A percentile compares a stretch with the other conserved stretches of the same genome.
phyloP scores from a whole-genome alignment of 2,797 vertebrate genomes.

The Crocodylus rhombifer region DNA sequence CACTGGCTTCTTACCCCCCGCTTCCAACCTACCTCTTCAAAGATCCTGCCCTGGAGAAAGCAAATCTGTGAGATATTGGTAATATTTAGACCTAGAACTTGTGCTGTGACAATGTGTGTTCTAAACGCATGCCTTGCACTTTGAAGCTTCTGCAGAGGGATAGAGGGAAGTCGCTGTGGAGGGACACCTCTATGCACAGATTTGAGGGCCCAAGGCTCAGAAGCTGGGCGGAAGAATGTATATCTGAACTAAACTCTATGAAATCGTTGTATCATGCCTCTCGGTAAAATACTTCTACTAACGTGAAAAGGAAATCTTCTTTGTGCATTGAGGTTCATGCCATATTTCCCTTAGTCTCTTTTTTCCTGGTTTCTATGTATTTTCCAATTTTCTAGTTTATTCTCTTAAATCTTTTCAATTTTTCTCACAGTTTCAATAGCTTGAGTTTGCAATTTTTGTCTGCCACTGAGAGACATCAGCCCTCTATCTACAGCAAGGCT shows the following conservation, averaged over 20 bases:
- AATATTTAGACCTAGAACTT: too few relatives aligned
- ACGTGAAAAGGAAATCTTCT: neutral
- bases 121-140: too few relatives aligned
- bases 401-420: neutral
- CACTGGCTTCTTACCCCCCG: too few relatives aligned
- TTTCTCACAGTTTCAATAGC: neutral
- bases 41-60: too few relatives aligned
- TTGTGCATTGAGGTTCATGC: neutral
- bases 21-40: too few relatives aligned
- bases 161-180: too few relatives aligned
- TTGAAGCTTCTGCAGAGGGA: too few relatives aligned
- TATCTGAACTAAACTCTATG: constrained; percentile 24
- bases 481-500: neutral
- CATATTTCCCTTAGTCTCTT: neutral
- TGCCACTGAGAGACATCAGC: neutral
- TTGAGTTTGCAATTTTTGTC: neutral
- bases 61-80: too few relatives aligned
- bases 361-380: neutral
- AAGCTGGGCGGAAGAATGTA: neutral
- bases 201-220: neutral
- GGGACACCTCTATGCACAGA: too few relatives aligned
- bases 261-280: neutral
- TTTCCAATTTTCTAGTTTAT: neutral
- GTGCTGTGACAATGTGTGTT: too few relatives aligned
- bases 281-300: neutral